Percentiles rank a stretch among this genome's conserved stretches.
Conservation (phyloP, 2,888 invertebrate genomes). For the Tridacna gigas region DNA sequence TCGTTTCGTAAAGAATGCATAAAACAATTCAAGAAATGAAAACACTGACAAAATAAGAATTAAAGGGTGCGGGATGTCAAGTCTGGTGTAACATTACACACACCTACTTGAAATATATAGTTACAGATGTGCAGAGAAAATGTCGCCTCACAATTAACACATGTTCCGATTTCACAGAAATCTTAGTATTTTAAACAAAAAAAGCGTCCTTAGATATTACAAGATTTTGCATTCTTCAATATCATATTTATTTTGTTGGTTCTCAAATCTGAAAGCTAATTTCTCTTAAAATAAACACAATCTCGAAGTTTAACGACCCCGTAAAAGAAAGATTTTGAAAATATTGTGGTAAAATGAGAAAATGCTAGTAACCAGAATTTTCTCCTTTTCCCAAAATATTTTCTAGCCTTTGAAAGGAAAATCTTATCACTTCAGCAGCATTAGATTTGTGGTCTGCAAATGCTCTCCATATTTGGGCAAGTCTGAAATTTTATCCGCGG, state of each 20-base stretch:
- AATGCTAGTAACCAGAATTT: neutral
- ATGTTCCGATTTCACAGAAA: neutral
- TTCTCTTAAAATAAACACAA: no score
- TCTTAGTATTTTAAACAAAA: no score
- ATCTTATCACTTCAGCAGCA: neutral
- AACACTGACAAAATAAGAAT: no score
- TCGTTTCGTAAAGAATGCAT: no score
- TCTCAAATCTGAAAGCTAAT: no score
- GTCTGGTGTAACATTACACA: neutral
- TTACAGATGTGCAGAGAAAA: conserved; percentile 7
- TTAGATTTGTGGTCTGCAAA: neutral
- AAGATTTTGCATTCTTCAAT: no score
- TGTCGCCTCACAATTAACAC: neutral
- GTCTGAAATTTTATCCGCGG: neutral
- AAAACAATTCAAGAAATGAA: no score
- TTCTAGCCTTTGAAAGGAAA: neutral
- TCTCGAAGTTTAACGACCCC: no score
- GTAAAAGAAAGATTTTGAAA: neutral
- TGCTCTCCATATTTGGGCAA: neutral
- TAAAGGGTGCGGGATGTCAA: neutral
- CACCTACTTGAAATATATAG: conserved; percentile 5
- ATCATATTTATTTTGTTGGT: no score
- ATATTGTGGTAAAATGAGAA: neutral
- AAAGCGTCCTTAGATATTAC: no score
- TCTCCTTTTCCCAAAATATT: neutral